Base-by-base conservation (phyloP, 2,888 invertebrate species). In the Lycia hirtaria region DNA sequence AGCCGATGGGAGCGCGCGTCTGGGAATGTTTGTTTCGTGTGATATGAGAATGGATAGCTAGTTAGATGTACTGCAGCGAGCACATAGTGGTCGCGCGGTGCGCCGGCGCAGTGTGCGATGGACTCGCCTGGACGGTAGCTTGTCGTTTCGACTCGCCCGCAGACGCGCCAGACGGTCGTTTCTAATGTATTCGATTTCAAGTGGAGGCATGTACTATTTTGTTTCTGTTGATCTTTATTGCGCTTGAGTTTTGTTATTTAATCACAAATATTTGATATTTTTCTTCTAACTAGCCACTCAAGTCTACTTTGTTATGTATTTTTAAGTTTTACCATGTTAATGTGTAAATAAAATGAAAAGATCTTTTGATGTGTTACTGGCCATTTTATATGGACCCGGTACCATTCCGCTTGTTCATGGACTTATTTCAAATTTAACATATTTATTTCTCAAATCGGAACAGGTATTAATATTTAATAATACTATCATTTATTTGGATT, bases 281-380 rank as follows among this genome's bases (percentile, higher is more conserved):
- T 80, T 81, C 82, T 80, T 82, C 80, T 85, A 81, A 86, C 81
- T 86, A 85, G 80, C 84, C 80, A 83, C 83, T 83, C 82, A 78
- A 81, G 78, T 85, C 81, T 88, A 86, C 84, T 83, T 91, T 92
- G 91, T 92, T 91, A 91, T 85, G 82, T 91, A 90, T 85, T 90
- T 90, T 87, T 90, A 90, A 90, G 90, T 87, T 87, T 82, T 86
- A 89, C 82, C 84, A 81, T 82, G 83, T 78, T 79, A 75, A 80
- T 72, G 80, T 88, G 85, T 87, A 87, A 81, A 88, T 88, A 88
- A 81, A 78, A 80, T 80, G 69, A 81, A 63, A n/a, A 84, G 81
- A 85, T 85, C 83, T 85, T 82, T 68, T 81, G 81, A 81, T 79
- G 74, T 80, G 74, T 80, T 78, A 78, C 78, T 78, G 80, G 77